Evolutionary conservation across 2,888 invertebrate genomes (phyloP).

Genomic region (Zaprionus lineosus): DNA sequence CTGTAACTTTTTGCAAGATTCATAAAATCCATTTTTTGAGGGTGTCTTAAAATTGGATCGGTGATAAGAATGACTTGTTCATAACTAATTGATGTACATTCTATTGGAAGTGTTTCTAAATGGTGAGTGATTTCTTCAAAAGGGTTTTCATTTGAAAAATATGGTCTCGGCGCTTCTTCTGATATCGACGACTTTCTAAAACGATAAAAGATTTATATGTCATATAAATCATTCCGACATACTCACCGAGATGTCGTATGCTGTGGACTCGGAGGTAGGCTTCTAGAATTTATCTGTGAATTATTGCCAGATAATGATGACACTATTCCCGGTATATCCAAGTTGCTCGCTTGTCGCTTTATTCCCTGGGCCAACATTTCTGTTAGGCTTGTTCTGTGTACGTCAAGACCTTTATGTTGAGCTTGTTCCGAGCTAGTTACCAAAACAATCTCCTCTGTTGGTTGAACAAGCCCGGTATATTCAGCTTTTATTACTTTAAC

Average conservation of each 20-base stretch:
- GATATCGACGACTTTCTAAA: constrained; percentile 86
- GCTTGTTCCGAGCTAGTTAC: constrained; percentile 14
- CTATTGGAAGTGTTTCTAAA: constrained; percentile 77
- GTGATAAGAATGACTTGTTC: constrained; percentile 80
- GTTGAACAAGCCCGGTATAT: constrained; percentile 35
- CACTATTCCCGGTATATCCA: constrained; percentile 86
- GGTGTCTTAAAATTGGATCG: constrained; percentile 79
- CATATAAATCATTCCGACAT: neutral
- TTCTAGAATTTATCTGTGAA: constrained; percentile 83
- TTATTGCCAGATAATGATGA: constrained; percentile 81
- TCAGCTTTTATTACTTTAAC: constrained; percentile 83
- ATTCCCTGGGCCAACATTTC: constrained; percentile 84
- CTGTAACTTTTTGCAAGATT: constrained; percentile 94
- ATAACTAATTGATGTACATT: constrained; percentile 64
- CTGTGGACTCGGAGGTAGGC: constrained; percentile 90
- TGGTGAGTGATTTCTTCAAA: constrained; percentile 83
- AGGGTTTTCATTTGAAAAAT: constrained; percentile 83
- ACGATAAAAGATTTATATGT: neutral
- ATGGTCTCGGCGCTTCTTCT: constrained; percentile 48
- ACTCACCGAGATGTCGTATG: constrained; percentile 87
- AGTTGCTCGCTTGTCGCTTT: constrained; percentile 87
- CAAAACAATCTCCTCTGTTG: constrained; percentile 17
- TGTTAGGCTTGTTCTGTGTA: constrained; percentile 82
- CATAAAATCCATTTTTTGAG: constrained; percentile 90
- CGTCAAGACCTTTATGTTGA: constrained; percentile 51